Evolutionary conservation across 2,888 invertebrate genomes (phyloP).

Genomic region (Pasiphila rectangulata): DNA sequence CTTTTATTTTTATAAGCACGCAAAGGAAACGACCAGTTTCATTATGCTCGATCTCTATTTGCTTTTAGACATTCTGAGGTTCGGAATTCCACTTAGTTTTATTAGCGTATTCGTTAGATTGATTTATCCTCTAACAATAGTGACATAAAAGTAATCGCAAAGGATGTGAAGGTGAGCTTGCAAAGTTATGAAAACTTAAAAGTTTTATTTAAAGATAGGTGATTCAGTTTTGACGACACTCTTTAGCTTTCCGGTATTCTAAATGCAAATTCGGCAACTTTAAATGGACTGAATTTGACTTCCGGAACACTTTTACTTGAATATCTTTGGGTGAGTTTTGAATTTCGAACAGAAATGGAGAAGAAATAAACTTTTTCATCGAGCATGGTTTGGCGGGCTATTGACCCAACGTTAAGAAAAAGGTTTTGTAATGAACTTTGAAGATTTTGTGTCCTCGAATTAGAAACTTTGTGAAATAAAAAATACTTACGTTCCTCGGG

Average conservation of each 20-base stretch:
- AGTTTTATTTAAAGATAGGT: conserved; percentile 30
- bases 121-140: conserved; percentile 17
- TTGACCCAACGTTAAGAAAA: background rate
- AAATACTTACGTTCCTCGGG: too few relatives aligned
- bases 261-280: conserved; percentile 50
- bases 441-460: too few relatives aligned
- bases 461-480: too few relatives aligned
- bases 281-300: conserved; percentile 26
- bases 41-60: conserved; percentile 43
- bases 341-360: conserved; percentile 10
- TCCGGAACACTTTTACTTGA: conserved; percentile 21
- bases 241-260: conserved; percentile 46
- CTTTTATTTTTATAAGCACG: conserved; percentile 58
- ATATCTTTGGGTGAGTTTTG: conserved; percentile 17
- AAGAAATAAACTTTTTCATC: conserved; percentile 4
- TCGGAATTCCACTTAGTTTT: conserved; percentile 38
- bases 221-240: conserved; percentile 37
- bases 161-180: conserved; percentile 5
- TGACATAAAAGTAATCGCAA: conserved; percentile 5
- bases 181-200: conserved; percentile 28
- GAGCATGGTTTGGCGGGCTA: background rate
- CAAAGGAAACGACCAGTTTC: conserved; percentile 54
- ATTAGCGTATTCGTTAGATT: conserved; percentile 27
- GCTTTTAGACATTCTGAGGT: conserved; percentile 30
- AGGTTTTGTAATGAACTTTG: background rate